Percentiles rank a stretch among this genome's conserved stretches.
These are phyloP conservation scores for Trichonephila clavipes DNA, from an alignment of 1,140 invertebrate genomes.

Conservation along the genomic window DNA sequence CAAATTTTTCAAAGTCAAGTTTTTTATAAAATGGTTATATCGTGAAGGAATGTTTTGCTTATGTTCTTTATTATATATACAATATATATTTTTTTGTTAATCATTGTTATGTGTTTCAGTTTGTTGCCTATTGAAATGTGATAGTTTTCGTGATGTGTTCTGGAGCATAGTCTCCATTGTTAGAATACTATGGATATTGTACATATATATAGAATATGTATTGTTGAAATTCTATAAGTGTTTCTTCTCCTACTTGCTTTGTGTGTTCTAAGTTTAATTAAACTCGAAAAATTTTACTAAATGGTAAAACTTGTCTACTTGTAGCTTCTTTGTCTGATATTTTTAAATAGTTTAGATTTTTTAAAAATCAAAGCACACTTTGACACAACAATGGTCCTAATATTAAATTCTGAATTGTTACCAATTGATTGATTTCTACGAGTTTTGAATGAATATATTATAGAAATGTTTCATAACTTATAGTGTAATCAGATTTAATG, in stretches of 20 bases:
- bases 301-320: neutral
- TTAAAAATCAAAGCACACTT: no score
- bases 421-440: no score
- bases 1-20: neutral
- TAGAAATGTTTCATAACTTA: no score
- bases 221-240: constrained; percentile 35
- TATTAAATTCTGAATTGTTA: no score
- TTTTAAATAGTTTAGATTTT: no score
- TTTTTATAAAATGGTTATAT: neutral
- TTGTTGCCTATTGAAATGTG: constrained; percentile 25
- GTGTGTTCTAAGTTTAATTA: constrained; percentile 47
- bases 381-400: no score
- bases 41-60: constrained; percentile 20
- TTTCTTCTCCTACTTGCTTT: constrained; percentile 43
- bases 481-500: no score
- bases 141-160: constrained; percentile 48
- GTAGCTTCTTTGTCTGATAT: no score
- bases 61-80: neutral
- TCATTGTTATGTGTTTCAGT: constrained; percentile 3
- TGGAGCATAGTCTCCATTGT: constrained; percentile 27
- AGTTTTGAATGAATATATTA: no score
- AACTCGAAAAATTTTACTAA: constrained; percentile 25
- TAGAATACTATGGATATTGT: constrained; percentile 33
- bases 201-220: constrained; percentile 52
- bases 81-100: constrained; percentile 10